A percentile compares a stretch with the other conserved stretches of the same genome.
These are phyloP conservation scores for Varanus komodoensis DNA, from an alignment of 2,113 vertebrate species.

Conservation along the genomic window DNA sequence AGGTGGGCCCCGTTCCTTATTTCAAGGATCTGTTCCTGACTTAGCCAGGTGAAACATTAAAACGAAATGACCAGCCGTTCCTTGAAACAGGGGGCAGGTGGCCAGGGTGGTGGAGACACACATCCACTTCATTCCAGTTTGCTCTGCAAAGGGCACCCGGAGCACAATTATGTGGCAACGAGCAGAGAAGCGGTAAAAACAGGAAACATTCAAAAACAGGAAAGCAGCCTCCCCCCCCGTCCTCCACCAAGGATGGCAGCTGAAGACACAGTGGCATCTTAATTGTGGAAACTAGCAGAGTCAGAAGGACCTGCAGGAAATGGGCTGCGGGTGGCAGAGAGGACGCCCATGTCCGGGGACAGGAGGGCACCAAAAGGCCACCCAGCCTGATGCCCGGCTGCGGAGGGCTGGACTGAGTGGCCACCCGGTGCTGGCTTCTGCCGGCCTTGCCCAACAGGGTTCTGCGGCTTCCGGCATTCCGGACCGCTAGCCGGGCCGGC, in stretches of 20 bases:
- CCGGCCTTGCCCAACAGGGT: not conserved
- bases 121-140: no score
- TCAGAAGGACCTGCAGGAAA: constrained; percentile 22
- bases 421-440: not conserved
- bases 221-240: not conserved
- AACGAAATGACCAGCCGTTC: no score
- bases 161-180: fast-evolving
- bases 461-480: no score
- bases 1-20: not conserved
- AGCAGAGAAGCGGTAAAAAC: not conserved
- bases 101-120: not conserved
- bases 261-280: not conserved
- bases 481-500: no score
- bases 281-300: not conserved
- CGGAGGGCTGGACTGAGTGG: no score
- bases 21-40: not conserved
- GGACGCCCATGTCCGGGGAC: not conserved
- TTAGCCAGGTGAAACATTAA: no score
- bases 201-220: constrained; percentile 7
- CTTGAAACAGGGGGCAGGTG: not conserved
- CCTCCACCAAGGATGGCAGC: not conserved
- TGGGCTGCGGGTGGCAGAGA: not conserved
- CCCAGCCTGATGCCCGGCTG: no score
- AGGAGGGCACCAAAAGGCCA: not conserved
- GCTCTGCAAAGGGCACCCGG: not conserved